Evolutionary conservation across 2,888 invertebrate genomes (phyloP), one percentile per base, ranked within the genome.

Genomic region (Heliconius ethilla): DNA sequence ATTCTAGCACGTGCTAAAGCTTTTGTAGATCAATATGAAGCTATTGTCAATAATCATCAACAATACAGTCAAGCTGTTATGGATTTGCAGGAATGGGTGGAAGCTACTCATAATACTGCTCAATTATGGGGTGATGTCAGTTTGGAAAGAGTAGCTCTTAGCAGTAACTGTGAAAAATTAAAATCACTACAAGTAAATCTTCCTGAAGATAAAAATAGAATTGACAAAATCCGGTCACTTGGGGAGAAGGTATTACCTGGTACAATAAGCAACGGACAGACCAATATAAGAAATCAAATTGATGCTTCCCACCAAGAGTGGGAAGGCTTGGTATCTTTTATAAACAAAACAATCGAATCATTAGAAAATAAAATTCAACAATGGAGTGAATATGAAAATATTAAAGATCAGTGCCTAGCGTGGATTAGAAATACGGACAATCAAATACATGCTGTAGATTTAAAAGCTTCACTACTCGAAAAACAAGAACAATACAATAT

Each of bases 341-440:
- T 98, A 4, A 96, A 96, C 84, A 96, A 97, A 22, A 97, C 97
- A 0, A 97, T 98, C 70, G 97, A 97, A 83, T 95, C 96, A 1
- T 93, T 99, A 76, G 97, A 98, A 89, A 96, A 95, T 70, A 98
- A 98, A 88, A 95, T 99, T 73, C 96, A 97, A 85, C 97, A 98
- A 86, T 99, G 99, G 99, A 96, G 96, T 76, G 98, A 98, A 86
- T 99, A 98, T 87, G 99, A 99, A 88, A 95, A 95, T 29, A 94
- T 97, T 86, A 97, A 97, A 88, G 98, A 98, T 84, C 96, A 97
- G 82, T 98, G 98, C 83, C 94, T 97, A 78, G 91, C 95, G 55
- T 99, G 99, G 99, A 96, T 99, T 76, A 96, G 98, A 81, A 97
- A 97, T 80, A 97, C 97, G 0, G 99, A 99, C 85, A 97, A 96